These are phyloP conservation scores for Rafetus swinhoei DNA, from an alignment of 2,113 vertebrate species.

Conservation along the genomic window DNA sequence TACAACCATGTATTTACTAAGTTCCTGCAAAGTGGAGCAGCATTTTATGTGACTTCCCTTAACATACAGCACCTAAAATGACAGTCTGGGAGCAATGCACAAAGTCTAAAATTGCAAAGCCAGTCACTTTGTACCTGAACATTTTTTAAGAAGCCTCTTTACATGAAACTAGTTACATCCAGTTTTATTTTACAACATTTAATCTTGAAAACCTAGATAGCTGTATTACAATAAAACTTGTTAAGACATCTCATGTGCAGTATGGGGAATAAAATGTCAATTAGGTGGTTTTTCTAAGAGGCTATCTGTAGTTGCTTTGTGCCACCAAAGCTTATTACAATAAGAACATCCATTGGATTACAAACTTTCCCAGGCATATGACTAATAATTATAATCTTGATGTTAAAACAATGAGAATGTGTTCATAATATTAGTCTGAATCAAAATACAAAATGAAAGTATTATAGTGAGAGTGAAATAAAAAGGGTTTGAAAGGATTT, in stretches of 20 bases:
- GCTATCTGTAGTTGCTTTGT: background rate
- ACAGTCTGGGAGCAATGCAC: background rate
- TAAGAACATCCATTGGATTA: background rate
- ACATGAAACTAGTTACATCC: background rate
- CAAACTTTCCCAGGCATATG: background rate
- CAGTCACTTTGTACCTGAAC: background rate
- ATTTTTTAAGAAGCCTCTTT: background rate
- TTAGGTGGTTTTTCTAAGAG: background rate
- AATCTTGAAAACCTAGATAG: conserved; percentile 7
- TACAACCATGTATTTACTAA: background rate
- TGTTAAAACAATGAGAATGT: background rate
- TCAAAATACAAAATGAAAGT: background rate
- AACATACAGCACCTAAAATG: background rate
- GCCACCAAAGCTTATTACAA: background rate
- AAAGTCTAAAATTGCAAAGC: background rate
- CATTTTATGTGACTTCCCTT: background rate
- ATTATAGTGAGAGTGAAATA: background rate
- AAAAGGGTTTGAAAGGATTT: background rate
- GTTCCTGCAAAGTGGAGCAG: background rate
- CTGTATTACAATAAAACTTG: background rate
- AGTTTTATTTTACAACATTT: background rate
- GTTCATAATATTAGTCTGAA: background rate
- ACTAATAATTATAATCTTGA: background rate
- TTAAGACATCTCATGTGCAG: background rate
- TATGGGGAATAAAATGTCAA: background rate